Percentiles rank a stretch among this genome's conserved stretches.
Evolutionary conservation across 2,797 vertebrate genomes (phyloP).

Genomic region (Syndactyla subalaris): DNA sequence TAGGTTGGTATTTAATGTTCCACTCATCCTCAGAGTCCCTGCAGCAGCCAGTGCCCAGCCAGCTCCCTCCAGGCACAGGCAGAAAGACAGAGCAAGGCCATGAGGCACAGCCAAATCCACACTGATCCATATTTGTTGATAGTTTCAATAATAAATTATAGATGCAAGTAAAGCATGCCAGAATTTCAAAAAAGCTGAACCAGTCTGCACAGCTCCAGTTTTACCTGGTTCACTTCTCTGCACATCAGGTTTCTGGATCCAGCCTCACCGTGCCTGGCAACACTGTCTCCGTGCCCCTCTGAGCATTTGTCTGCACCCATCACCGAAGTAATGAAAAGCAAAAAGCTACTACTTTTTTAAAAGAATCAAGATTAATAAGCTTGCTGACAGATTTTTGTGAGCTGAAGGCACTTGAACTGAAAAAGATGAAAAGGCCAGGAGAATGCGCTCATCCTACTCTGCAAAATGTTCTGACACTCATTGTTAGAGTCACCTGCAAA

Average conservation of each 20-base stretch:
- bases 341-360: not conserved
- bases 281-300: rapidly evolving
- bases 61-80: not conserved
- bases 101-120: not conserved
- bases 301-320: not conserved
- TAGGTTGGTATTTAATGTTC: not conserved
- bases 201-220: not conserved
- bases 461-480: not conserved
- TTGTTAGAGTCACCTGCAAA: not conserved
- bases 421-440: not conserved
- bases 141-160: not conserved
- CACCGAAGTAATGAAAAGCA: not conserved
- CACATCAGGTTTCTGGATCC: not conserved
- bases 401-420: not conserved
- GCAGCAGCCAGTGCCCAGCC: not conserved
- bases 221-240: not conserved
- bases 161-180: not conserved
- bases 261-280: rapidly evolving
- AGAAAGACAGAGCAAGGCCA: rapidly evolving
- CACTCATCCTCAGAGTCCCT: not conserved
- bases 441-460: not conserved
- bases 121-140: not conserved
- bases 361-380: not conserved
- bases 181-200: not conserved
- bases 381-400: not conserved